These are phyloP conservation scores for Echinarachnius parma DNA, from an alignment of 53 echinoderm and acorn worm species.

Conservation along the genomic window DNA sequence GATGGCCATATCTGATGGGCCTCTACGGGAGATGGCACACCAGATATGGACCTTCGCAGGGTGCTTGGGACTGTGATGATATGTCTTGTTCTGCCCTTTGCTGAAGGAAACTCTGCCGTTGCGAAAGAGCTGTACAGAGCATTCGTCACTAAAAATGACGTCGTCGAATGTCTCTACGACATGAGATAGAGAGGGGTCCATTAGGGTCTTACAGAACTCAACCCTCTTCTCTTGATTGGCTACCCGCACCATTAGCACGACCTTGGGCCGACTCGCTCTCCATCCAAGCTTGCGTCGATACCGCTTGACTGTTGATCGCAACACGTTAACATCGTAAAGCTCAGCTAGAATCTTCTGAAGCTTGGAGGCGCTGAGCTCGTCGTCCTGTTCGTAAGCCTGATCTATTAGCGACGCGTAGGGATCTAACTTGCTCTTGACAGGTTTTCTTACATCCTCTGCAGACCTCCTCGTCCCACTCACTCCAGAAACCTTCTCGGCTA, in stretches of 20 bases:
- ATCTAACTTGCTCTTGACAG: background rate
- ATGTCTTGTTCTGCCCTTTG: too few species aligned
- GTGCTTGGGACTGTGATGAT: too few species aligned
- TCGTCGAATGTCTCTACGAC: constrained; percentile 29
- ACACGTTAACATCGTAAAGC: background rate
- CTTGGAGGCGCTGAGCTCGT: constrained; percentile 17
- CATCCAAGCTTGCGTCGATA: constrained; percentile 25
- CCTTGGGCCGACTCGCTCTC: background rate
- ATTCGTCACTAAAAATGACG: constrained; percentile 50
- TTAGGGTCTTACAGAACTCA: background rate
- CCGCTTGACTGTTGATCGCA: constrained; percentile 19
- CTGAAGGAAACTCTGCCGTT: too few species aligned
- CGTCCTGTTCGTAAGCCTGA: background rate
- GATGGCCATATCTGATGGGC: too few species aligned
- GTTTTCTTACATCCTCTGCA: background rate
- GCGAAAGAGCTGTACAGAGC: constrained; percentile 19
- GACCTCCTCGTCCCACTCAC: too few species aligned
- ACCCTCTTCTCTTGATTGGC: background rate
- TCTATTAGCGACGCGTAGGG: background rate
- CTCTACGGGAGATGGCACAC: constrained; percentile 30
- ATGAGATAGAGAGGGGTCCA: background rate
- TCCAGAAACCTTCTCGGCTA: too few species aligned
- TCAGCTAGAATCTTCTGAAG: background rate
- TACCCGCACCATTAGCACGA: background rate
- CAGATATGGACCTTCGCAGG: constrained; percentile 25